phyloP scores from a whole-genome alignment of 2,113 vertebrate species.

The Pseudorectes ferrugineus region DNA sequence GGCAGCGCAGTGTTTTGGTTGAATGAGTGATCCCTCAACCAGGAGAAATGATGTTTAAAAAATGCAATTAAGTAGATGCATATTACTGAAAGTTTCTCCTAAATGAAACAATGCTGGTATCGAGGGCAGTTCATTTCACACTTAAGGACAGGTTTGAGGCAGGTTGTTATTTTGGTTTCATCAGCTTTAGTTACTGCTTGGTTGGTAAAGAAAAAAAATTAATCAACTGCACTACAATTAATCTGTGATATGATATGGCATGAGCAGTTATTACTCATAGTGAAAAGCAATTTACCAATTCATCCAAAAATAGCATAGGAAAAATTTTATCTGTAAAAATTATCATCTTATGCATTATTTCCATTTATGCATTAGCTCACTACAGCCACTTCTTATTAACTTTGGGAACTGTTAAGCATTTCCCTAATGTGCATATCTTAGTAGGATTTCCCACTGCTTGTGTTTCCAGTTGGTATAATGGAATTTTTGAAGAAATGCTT shows the following conservation, averaged over 20 bases:
- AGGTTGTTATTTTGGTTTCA: slow-evolving; percentile 13
- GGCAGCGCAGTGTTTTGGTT: neutral
- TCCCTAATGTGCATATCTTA: neutral
- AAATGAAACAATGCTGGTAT: neutral
- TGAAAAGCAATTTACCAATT: slow-evolving; percentile 53
- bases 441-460: neutral
- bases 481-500: neutral
- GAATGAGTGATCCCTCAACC: neutral
- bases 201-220: slow-evolving; percentile 28
- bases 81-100: neutral
- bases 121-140: neutral
- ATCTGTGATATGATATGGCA: slow-evolving; percentile 14
- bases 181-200: slow-evolving; percentile 20
- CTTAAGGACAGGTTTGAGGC: neutral
- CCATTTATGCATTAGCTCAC: slow-evolving; percentile 9
- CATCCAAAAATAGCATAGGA: slow-evolving; percentile 40
- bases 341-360: neutral
- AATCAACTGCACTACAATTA: slow-evolving; percentile 44
- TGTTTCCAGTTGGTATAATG: neutral
- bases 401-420: neutral
- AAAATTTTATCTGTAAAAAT: slow-evolving; percentile 47
- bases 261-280: slow-evolving; percentile 39
- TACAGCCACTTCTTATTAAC: slow-evolving; percentile 18
- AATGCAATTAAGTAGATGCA: neutral
- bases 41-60: neutral